A percentile compares a stretch with the other conserved stretches of the same genome.
phyloP scores from a whole-genome alignment of 2,797 vertebrate species.

The Hydrophis major region DNA sequence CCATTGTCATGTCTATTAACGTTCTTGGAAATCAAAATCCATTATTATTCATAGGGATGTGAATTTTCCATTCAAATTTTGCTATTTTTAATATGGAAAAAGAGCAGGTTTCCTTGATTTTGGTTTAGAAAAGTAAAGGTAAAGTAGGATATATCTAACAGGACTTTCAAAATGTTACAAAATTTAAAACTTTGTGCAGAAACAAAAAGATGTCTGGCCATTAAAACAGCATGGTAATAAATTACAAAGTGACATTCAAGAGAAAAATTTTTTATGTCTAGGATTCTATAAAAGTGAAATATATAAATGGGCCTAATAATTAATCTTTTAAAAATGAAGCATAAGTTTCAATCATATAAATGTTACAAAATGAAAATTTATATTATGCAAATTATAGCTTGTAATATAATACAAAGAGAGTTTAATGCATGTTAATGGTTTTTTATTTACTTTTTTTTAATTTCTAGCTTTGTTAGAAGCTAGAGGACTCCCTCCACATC shows the following conservation, averaged over 20 bases:
- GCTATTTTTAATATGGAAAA: not conserved
- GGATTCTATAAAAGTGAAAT: not conserved
- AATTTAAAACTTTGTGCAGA: not conserved
- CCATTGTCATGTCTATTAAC: not conserved
- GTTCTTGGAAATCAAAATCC: not conserved
- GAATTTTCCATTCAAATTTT: not conserved
- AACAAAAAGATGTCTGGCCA: not conserved
- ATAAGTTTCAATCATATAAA: not conserved
- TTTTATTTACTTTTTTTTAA: not conserved
- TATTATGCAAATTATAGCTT: not conserved
- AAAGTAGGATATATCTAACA: not conserved
- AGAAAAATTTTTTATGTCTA: not conserved
- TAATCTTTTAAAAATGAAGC: not conserved
- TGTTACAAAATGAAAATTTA: not conserved
- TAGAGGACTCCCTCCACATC: constrained; percentile 97
- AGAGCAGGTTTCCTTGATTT: not conserved
- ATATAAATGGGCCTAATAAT: not conserved
- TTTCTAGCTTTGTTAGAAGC: constrained; percentile 91
- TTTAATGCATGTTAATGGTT: not conserved
- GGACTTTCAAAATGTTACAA: not conserved
- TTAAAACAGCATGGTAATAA: not conserved
- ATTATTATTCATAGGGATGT: not conserved
- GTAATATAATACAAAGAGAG: not conserved
- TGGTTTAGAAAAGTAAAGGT: not conserved
- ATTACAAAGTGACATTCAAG: not conserved